Percentiles rank a stretch among this genome's conserved stretches.
Conservation (phyloP, 1,140 invertebrate species). For the Macrocentrus cingulum region DNA sequence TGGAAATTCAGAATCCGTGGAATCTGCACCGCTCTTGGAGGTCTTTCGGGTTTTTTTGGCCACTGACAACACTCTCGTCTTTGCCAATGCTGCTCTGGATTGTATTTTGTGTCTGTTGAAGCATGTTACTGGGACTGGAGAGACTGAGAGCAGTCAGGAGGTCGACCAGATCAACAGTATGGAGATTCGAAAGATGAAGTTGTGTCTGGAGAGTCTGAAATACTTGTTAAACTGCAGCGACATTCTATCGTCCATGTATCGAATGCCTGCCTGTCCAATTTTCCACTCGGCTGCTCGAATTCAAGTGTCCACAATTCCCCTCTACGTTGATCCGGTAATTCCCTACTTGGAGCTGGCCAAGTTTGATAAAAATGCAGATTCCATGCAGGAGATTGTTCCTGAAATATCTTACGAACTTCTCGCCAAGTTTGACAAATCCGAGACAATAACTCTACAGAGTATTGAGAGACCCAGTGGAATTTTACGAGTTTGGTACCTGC, state of each 20-base stretch:
- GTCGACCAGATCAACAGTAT: slow-evolving; percentile 35
- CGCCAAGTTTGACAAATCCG: slow-evolving; percentile 62
- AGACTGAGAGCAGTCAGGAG: slow-evolving; percentile 48
- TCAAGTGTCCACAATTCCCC: slow-evolving; percentile 74
- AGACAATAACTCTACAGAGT: slow-evolving; percentile 64
- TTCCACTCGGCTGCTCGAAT: slow-evolving; percentile 89
- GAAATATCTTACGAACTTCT: slow-evolving; percentile 66
- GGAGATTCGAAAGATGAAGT: slow-evolving; percentile 42
- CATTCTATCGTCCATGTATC: slow-evolving; percentile 88
- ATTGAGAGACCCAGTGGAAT: slow-evolving; percentile 84
- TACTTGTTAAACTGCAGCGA: slow-evolving; percentile 83
- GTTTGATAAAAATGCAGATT: slow-evolving; percentile 62
- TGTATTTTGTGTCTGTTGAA: slow-evolving; percentile 87
- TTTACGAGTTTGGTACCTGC: slow-evolving; percentile 86
- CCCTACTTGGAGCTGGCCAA: slow-evolving; percentile 72
- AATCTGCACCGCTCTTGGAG: slow-evolving; percentile 79
- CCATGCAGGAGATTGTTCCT: slow-evolving; percentile 48
- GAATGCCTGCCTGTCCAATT: slow-evolving; percentile 91
- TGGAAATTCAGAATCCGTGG: slow-evolving; percentile 60
- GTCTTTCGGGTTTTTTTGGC: slow-evolving; percentile 91
- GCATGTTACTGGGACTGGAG: slow-evolving; percentile 64
- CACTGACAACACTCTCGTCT: slow-evolving; percentile 89
- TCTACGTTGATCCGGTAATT: slow-evolving; percentile 82
- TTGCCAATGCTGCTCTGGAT: slow-evolving; percentile 90
- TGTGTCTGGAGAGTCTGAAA: slow-evolving; percentile 83